Evolutionary conservation across 2,113 vertebrate species (phyloP).

Genomic region (Motacilla alba): DNA sequence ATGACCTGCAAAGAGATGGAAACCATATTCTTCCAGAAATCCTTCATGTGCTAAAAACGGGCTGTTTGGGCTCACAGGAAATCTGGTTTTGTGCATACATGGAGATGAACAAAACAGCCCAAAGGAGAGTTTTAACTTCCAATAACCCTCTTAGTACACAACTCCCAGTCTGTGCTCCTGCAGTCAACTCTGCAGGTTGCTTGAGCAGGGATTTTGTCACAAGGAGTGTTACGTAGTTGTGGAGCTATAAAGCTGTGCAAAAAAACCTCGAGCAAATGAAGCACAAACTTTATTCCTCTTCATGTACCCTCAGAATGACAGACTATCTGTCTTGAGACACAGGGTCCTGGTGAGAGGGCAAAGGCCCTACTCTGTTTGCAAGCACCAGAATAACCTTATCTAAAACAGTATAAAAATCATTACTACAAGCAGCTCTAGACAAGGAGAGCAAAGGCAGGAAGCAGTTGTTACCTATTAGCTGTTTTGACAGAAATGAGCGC

Average conservation of each 20-base stretch:
- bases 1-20: slow-evolving; percentile 18
- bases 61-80: neutral
- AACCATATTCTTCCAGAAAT: neutral
- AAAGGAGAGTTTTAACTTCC: neutral
- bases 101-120: neutral
- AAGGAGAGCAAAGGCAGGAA: neutral
- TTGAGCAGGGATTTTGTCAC: neutral
- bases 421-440: neutral
- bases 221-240: rapidly evolving
- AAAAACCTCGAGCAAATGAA: neutral
- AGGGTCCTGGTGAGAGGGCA: neutral
- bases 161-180: neutral
- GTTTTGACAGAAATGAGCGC: neutral
- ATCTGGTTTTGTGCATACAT: neutral
- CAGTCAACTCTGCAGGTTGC: neutral
- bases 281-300: neutral
- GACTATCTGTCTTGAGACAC: neutral
- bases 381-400: neutral
- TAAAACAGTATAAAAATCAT: neutral
- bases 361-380: neutral
- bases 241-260: neutral
- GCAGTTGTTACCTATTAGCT: neutral
- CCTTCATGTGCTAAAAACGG: neutral
- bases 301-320: neutral
- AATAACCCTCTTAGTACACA: neutral